Conservation (phyloP, 2,113 vertebrate species). For the Chelonoidis abingdonii region DNA sequence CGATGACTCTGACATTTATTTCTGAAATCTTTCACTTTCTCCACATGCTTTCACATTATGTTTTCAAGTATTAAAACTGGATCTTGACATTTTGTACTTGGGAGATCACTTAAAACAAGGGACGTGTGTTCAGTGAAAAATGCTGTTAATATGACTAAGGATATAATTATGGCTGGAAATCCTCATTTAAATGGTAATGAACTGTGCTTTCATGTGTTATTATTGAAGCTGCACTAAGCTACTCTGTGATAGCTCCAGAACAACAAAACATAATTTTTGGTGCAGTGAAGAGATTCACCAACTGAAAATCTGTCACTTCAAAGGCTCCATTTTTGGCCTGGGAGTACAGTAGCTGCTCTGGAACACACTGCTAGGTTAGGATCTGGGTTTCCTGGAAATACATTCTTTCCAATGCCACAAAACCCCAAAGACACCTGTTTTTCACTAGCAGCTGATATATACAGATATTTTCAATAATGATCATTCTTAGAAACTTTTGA, state of each 20-base stretch:
- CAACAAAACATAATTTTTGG: neutral
- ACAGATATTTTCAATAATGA: accelerated
- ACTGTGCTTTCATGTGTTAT: neutral
- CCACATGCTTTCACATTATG: neutral
- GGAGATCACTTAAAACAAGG: neutral
- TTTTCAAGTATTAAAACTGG: neutral
- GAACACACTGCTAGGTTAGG: neutral
- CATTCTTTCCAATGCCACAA: accelerated
- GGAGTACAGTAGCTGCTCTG: neutral
- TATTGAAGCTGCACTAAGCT: neutral
- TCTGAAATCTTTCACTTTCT: neutral
- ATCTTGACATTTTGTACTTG: neutral
- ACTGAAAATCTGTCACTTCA: neutral
- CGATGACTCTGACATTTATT: neutral
- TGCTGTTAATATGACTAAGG: neutral
- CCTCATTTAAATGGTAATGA: neutral
- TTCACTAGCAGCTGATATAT: neutral
- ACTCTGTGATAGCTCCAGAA: neutral
- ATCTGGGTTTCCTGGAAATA: neutral
- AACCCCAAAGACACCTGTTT: neutral
- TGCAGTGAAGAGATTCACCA: neutral
- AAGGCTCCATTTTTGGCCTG: neutral
- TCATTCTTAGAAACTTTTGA: neutral
- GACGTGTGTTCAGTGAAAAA: neutral
- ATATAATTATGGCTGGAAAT: neutral